A percentile compares a stretch with the other conserved stretches of the same genome.
phyloP scores from a whole-genome alignment of 2,888 invertebrate genomes.

The Apodemia hepburni region DNA sequence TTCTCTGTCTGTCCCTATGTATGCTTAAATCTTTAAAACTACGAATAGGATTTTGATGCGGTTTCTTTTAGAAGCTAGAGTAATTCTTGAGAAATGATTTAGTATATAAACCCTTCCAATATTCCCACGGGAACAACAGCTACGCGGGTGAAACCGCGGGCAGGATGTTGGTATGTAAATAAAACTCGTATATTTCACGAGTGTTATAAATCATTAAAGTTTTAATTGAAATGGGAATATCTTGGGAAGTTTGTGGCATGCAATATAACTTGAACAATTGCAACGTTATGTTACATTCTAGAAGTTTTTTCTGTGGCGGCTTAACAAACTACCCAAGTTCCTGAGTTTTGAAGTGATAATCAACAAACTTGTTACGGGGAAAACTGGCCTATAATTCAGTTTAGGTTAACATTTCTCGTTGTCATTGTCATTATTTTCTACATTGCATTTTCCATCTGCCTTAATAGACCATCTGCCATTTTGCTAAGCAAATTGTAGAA shows the following conservation, averaged over 20 bases:
- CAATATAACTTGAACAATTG: constrained; percentile 17
- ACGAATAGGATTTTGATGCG: too few species aligned
- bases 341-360: not conserved
- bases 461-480: too few species aligned
- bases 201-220: constrained; percentile 34
- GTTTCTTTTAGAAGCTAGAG: too few species aligned
- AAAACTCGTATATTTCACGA: not conserved
- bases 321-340: constrained; percentile 5
- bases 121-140: too few species aligned
- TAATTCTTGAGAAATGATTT: too few species aligned
- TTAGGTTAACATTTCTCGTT: not conserved
- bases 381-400: not conserved
- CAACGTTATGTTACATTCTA: not conserved
- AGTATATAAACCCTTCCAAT: too few species aligned
- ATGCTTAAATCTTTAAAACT: too few species aligned
- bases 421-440: too few species aligned
- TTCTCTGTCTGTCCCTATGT: too few species aligned
- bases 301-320: not conserved
- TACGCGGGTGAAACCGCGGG: too few species aligned
- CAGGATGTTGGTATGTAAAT: not conserved
- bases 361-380: not conserved
- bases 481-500: too few species aligned
- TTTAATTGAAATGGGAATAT: constrained; percentile 33
- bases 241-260: constrained; percentile 8
- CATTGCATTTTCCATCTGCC: too few species aligned